These are phyloP conservation scores for Thermophis baileyi DNA, from an alignment of 2,113 vertebrate species.

Conservation along the genomic window DNA sequence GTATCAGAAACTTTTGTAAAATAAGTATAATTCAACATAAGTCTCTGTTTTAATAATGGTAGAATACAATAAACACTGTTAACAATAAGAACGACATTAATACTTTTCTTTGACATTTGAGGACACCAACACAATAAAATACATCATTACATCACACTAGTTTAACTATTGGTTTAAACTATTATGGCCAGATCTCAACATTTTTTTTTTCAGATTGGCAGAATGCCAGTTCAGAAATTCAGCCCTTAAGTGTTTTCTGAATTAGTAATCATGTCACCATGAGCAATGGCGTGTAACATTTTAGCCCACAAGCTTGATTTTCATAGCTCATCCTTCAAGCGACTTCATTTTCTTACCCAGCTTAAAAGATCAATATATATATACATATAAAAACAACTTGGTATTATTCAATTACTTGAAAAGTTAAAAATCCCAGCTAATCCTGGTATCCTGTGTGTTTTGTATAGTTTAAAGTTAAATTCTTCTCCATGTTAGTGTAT, in stretches of 20 bases:
- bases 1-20: not conserved
- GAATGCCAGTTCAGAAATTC: not conserved
- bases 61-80: not conserved
- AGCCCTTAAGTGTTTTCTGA: not conserved
- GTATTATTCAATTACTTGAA: constrained; percentile 1
- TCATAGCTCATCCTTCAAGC: constrained; percentile 21
- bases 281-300: not conserved
- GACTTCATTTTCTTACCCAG: constrained; percentile 4
- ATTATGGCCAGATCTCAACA: not conserved
- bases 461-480: not conserved
- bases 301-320: not conserved
- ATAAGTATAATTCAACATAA: not conserved
- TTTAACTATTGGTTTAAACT: not conserved
- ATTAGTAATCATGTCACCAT: constrained; percentile 13
- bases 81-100: not conserved
- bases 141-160: not conserved
- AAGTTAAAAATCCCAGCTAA: constrained; percentile 14
- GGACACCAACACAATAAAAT: not conserved
- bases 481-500: not conserved
- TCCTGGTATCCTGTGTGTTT: not conserved
- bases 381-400: constrained; percentile 11
- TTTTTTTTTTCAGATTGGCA: not conserved
- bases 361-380: constrained; percentile 20
- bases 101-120: not conserved
- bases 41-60: not conserved